Percentiles rank a stretch among this genome's conserved stretches.
Evolutionary conservation across 2,888 invertebrate genomes (phyloP).

Genomic region (Erebia ligea): DNA sequence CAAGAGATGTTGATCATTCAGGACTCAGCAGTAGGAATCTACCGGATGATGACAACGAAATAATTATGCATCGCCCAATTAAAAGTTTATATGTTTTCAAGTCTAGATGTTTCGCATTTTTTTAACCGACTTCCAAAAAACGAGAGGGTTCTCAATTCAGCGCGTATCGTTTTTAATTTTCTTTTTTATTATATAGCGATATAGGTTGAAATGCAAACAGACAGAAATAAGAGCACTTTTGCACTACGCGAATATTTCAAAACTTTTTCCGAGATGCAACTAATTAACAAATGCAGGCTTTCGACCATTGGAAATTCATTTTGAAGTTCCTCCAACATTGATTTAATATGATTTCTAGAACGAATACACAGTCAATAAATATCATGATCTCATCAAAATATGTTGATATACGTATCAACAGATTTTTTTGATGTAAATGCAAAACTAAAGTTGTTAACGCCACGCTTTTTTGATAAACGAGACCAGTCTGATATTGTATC

Average conservation of each 20-base stretch:
- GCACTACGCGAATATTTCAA: conserved; percentile 34
- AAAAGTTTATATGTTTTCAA: background rate
- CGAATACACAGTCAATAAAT: background rate
- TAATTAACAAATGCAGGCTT: conserved; percentile 40
- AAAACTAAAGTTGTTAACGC: background rate
- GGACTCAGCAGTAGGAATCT: no score
- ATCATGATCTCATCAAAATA: no score
- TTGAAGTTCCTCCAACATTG: conserved; percentile 34
- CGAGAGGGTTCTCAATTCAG: no score
- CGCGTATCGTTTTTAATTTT: no score
- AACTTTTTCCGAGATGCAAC: conserved; percentile 39
- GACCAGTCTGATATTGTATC: background rate
- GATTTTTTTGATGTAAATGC: no score
- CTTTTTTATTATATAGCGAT: conserved; percentile 18
- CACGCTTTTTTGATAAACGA: background rate
- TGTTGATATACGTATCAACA: no score
- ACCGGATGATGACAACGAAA: no score
- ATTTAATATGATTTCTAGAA: conserved; percentile 20
- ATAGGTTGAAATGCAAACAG: conserved; percentile 32
- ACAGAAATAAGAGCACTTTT: conserved; percentile 38
- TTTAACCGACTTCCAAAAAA: no score
- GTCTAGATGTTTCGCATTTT: conserved; percentile 2
- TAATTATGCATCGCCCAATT: background rate
- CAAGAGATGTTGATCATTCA: no score
- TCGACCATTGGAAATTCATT: conserved; percentile 30